Percentiles rank a stretch among this genome's conserved stretches.
phyloP scores from a whole-genome alignment of 1,140 invertebrate species.

The Berghia stephanieae region DNA sequence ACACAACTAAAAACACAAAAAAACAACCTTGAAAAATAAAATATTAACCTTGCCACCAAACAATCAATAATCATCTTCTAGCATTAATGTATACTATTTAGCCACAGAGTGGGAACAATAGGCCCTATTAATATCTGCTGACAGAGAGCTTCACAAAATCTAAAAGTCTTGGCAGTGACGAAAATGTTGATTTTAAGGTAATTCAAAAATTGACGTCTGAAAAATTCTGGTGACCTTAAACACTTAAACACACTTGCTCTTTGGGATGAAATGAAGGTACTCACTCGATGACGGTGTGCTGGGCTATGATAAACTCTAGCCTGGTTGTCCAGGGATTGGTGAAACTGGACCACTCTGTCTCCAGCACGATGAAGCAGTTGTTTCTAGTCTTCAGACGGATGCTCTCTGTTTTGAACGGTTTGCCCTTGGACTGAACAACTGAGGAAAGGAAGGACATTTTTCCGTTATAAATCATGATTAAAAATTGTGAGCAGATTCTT shows the following conservation, averaged over 20 bases:
- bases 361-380: constrained; percentile 81
- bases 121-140: not conserved
- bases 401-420: constrained; percentile 79
- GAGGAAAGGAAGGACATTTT: constrained; percentile 39
- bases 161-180: not conserved
- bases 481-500: too few species aligned
- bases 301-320: constrained; percentile 89
- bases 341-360: constrained; percentile 93
- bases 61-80: not conserved
- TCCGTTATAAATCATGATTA: too few species aligned
- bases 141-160: constrained; percentile 24
- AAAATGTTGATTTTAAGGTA: too few species aligned
- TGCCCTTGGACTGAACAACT: constrained; percentile 74
- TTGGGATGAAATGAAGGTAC: constrained; percentile 24
- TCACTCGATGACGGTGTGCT: constrained; percentile 83
- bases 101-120: not conserved
- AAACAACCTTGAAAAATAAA: not conserved
- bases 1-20: too few species aligned
- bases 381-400: constrained; percentile 84
- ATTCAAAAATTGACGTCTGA: not conserved
- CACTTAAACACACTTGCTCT: not conserved
- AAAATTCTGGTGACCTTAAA: not conserved
- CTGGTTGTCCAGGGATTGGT: constrained; percentile 87
- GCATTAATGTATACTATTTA: not conserved
- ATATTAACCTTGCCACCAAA: not conserved